Conservation (phyloP, 2,888 invertebrate genomes). For the Acrocera orbiculus region DNA sequence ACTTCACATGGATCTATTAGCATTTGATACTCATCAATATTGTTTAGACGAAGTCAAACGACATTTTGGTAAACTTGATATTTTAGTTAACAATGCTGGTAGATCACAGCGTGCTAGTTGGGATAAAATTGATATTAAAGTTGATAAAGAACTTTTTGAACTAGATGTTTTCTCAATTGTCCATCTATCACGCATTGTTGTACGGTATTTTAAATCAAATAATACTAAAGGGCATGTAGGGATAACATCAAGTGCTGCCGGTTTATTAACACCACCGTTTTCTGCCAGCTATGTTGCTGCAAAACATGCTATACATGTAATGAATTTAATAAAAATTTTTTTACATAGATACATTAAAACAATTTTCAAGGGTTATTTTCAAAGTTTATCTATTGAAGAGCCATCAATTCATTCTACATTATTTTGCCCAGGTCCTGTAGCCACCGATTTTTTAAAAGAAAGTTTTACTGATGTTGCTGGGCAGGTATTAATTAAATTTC, state of each 20-base stretch:
- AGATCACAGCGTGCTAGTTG: conserved; percentile 57
- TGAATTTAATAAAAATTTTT: neutral
- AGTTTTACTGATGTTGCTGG: conserved; percentile 47
- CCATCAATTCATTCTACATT: conserved; percentile 43
- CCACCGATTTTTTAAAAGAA: conserved; percentile 47
- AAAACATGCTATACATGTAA: conserved; percentile 61
- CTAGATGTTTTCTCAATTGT: conserved; percentile 59
- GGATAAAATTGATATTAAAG: conserved; percentile 48
- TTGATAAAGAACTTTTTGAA: conserved; percentile 58
- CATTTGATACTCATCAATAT: conserved; percentile 39
- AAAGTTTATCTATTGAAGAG: conserved; percentile 39
- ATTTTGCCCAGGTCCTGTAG: conserved; percentile 60
- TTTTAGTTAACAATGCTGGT: conserved; percentile 68
- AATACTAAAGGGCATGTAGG: conserved; percentile 46
- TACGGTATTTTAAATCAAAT: conserved; percentile 40
- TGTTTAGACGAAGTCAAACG: conserved; percentile 42
- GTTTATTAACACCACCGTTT: conserved; percentile 45
- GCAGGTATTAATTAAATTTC: no score
- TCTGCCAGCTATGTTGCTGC: conserved; percentile 54
- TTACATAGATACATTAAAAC: neutral
- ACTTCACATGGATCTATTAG: conserved; percentile 47
- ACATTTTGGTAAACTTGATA: conserved; percentile 54
- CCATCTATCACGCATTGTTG: conserved; percentile 48
- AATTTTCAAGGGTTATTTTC: conserved; percentile 47
- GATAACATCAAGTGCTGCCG: conserved; percentile 56